phyloP scores from a whole-genome alignment of 2,113 vertebrate species.

The Romanogobio albipinnatus region DNA sequence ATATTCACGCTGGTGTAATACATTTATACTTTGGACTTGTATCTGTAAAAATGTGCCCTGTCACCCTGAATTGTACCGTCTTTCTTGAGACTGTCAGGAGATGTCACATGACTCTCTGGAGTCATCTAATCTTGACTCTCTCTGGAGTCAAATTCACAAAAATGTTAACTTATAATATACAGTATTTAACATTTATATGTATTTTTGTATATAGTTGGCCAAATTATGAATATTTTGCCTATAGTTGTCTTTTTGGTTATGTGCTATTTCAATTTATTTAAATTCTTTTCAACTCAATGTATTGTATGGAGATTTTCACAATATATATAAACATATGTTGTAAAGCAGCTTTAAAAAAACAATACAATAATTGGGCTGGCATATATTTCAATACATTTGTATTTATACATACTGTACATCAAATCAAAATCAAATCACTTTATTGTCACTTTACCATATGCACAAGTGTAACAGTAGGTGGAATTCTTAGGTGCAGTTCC shows the following conservation, averaged over 20 bases:
- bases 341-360: background rate
- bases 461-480: too few species aligned
- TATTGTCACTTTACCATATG: too few species aligned
- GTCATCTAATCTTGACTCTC: too few species aligned
- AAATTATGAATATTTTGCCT: background rate
- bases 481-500: too few species aligned
- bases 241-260: background rate
- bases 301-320: background rate
- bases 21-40: background rate
- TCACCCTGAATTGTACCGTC: background rate
- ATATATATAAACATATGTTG: background rate
- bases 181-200: background rate
- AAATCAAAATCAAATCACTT: too few species aligned
- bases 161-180: background rate
- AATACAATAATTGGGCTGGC: background rate
- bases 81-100: background rate
- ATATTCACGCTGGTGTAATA: background rate
- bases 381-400: background rate
- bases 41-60: background rate
- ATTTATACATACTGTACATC: too few species aligned
- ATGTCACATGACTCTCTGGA: background rate
- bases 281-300: background rate
- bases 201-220: background rate
- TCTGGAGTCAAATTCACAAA: background rate
- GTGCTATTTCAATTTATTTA: too few species aligned